Evolutionary conservation across 2,113 vertebrate genomes (phyloP), one percentile per base, ranked within the genome.

Genomic region (Siniperca knerii): DNA sequence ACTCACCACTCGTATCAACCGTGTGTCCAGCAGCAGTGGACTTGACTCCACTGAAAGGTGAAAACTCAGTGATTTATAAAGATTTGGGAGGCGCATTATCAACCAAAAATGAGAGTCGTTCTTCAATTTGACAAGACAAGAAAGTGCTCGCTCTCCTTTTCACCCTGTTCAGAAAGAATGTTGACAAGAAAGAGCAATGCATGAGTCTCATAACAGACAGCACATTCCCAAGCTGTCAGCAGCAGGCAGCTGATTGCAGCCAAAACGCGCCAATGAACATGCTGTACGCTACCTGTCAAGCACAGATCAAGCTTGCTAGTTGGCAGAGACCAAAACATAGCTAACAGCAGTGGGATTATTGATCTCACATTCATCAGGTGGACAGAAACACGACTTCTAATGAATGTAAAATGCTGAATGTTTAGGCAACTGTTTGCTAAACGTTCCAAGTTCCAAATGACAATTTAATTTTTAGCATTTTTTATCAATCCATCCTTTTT

Each of bases 81-180:
- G 80, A 87, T 77, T 89, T 72, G 35, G 74, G 66, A 79, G 83
- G 58, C 7, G 15, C 77, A 77, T 88, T 84, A 81, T 78, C 80
- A 77, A 83, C 85, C 67, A 75, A 75, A 87, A 88, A 91, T 78
- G 77, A 89, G 83, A 85, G 65, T 33, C 81, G 85, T 91, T 89
- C 67, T 86, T 93, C 89, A 91, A 70, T 60, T 35, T 92, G 90
- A 88, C 87, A 91, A 73, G 81, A 91, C 87, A 89, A 71, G 86
- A 89, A 58, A 83, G 65, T 60, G 46, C 82, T 79, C 70, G 42
- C 35, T 64, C 67, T 71, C 44, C 71, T 50, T 77, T 81, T 72
- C 12, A 1, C 80, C 72, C 75, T 23, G 18, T 42, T 85, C 46
- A 21, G 79, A 89, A 75, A 20, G 65, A 83, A 74, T 65, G 69